phyloP scores from a whole-genome alignment of 1,140 invertebrate genomes.

The Phenacoccus solenopsis region DNA sequence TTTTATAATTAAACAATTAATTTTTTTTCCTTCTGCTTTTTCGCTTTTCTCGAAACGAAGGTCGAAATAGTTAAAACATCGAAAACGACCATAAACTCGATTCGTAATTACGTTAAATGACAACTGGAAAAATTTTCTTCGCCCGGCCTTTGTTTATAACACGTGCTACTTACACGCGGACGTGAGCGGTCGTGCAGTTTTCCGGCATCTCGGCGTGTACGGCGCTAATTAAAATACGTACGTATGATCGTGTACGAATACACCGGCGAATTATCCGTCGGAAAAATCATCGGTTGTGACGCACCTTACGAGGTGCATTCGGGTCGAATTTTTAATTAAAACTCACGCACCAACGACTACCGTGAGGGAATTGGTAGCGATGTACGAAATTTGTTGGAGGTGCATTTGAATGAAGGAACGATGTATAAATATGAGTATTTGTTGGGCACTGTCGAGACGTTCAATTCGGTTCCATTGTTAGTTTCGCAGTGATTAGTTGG shows the following conservation, averaged over 20 bases:
- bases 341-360: background rate
- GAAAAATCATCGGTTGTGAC: background rate
- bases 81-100: background rate
- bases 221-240: background rate
- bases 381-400: no score
- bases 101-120: background rate
- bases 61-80: background rate
- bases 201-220: background rate
- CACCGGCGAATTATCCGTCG: background rate
- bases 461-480: no score
- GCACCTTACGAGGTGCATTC: no score
- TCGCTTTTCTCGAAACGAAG: background rate
- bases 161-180: background rate
- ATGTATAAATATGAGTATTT: no score
- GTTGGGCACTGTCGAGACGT: no score
- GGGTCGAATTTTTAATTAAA: background rate
- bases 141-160: background rate
- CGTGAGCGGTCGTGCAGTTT: background rate
- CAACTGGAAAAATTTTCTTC: background rate
- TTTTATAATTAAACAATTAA: slow-evolving; percentile 4
- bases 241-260: background rate
- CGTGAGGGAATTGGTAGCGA: no score
- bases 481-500: no score
- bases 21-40: background rate
- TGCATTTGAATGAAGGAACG: no score